Base-by-base conservation (phyloP, 1,140 invertebrate species). In the Dendrolimus punctatus region DNA sequence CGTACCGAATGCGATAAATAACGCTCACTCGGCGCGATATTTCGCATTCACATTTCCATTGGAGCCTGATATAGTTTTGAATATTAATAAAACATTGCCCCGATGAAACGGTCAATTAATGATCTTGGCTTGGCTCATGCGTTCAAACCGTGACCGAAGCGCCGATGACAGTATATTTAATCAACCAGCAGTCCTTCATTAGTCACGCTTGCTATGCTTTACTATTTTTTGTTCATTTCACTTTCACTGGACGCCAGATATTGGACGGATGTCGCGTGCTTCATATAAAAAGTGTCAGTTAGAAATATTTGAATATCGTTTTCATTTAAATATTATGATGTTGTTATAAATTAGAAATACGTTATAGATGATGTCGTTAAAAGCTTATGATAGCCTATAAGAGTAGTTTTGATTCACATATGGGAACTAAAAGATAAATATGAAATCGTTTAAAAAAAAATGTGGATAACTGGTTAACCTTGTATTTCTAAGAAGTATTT, bases 91-190 rank as follows among this genome's bases (percentile, higher is more conserved):
- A 73, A 76, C 62, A 76, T 74, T 66, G 69, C 58, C 53, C 69
- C 73, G 71, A 76, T 82, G 78, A 80, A 80, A 73, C 66, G 76
- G 67, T 53, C 76, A 80, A 81, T 80, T 85, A 80, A 81, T 78
- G 71, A 71, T 63, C 63, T 70, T 73, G 71, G 69, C 68, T 49
- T 6, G 39, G 55, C 59, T 60, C 57, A 49, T 57, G 53, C 54
- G 55, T 40, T 46, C 51, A 46, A 57, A 50, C 53, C 59, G 48
- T 55, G 51, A 61, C 58, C 60, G 57, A 54, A 56, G 60, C 51
- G 49, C 47, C 66, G 67, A 58, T 71, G 71, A 75, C 75, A 78
- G 75, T 62, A 53, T 66, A 69, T 65, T 83, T 81, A 73, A 80
- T 83, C 80, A 80, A 72, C 55, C 56, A 53, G 51, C 60, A 71